Evolutionary conservation across 2,113 vertebrate genomes (phyloP), one percentile per base, ranked within the genome.

Genomic region (Lasiurus cinereus): DNA sequence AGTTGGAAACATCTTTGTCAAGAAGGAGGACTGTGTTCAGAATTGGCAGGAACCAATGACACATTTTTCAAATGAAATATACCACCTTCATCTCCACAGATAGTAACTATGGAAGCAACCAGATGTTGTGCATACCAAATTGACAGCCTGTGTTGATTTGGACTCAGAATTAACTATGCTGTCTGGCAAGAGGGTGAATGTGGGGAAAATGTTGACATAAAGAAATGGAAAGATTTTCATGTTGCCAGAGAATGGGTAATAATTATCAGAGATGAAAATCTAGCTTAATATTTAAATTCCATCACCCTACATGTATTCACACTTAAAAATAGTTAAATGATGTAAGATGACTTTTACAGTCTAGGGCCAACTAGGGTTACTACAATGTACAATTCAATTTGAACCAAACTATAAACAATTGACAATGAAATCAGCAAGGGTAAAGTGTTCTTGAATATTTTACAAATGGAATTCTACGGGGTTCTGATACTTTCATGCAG

Each of bases 51-150:
- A 91, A 39, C 29, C 39, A 82, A 46, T 36, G 72, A 67, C 76
- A 95, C 46, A 91, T 88, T 88, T 96, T 97, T 74, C 85, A 83
- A 90, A n/a, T 77, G 29, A 90, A 93, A 95, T 88, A 67, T 2
- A 39, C 62, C 43, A 70, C 80, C 56, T 89, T 96, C 90, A 96
- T 92, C 78, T 82, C 95, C 77, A 90, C 94, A 88, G 48, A 69
- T n/a, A 12, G n/a, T 93, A 95, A 93, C 78, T 92, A 79, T 85
- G 72, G 96, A 93, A 97, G 46, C 73, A 86, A 73, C 90, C 96
- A 97, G 96, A 94, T 97, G 87, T 92, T 95, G 22, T 48, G 66
- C 56, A 88, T 82, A 89, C 50, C 33, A 80, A 93, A 86, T 36
- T 94, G 92, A 86, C 90, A 95, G 84, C 5, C 66, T 73, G 76